Evolutionary conservation across 2,113 vertebrate species (phyloP).

Genomic region (Pangasianodon gigas): DNA sequence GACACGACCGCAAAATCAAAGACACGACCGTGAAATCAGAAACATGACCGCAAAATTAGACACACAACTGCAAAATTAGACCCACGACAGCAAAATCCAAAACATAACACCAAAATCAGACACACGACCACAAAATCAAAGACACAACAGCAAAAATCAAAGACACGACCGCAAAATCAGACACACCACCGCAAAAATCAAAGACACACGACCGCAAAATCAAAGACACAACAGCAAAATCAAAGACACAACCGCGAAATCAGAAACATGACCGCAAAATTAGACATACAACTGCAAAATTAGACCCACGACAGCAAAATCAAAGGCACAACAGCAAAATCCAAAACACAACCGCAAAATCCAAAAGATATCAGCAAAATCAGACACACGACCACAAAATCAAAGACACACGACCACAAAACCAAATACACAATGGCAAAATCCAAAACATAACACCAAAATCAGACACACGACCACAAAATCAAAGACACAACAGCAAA

Average conservation of each 20-base stretch:
- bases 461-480: not conserved
- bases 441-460: not conserved
- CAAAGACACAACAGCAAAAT: not conserved
- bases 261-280: not conserved
- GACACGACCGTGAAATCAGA: too few relatives aligned
- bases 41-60: not conserved
- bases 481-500: not conserved
- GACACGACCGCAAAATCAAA: not conserved
- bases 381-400: too few relatives aligned
- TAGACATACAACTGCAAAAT: not conserved
- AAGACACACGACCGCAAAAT: too few relatives aligned
- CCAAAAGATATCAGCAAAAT: too few relatives aligned
- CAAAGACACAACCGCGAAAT: too few relatives aligned
- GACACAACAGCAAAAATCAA: not conserved
- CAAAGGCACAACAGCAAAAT: not conserved
- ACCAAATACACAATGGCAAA: not conserved
- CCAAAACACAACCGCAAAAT: too few relatives aligned
- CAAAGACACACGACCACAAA: too few relatives aligned
- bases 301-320: not conserved
- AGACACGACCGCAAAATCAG: not conserved
- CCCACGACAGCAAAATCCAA: not conserved
- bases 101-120: not conserved
- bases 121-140: not conserved
- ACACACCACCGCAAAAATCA: not conserved
- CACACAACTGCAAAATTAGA: not conserved